Percentiles rank a stretch among this genome's conserved stretches.
phyloP scores from a whole-genome alignment of 1,140 invertebrate genomes.

The Drosophila seguyi region DNA sequence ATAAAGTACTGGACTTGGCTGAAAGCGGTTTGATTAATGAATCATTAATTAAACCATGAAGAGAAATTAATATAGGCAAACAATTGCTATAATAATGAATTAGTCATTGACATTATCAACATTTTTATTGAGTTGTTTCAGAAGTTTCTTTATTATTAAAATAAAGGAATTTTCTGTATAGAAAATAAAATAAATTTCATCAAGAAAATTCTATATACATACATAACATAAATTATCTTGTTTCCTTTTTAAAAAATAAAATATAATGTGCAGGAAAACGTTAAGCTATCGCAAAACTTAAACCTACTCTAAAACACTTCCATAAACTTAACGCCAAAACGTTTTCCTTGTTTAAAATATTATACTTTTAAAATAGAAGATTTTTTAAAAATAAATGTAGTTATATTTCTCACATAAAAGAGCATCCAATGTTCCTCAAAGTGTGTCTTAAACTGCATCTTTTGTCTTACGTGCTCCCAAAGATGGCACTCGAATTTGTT shows the following conservation, averaged over 20 bases:
- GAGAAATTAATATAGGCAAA: neutral
- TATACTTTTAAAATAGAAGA: too few relatives aligned
- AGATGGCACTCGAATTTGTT: conserved; percentile 39
- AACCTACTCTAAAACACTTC: neutral
- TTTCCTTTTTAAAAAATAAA: too few relatives aligned
- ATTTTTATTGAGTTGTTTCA: neutral
- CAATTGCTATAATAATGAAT: neutral
- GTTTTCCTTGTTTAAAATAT: too few relatives aligned
- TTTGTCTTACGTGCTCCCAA: conserved; percentile 33
- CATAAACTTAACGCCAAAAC: too few relatives aligned
- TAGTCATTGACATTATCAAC: neutral
- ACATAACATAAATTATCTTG: too few relatives aligned
- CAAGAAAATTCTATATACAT: too few relatives aligned
- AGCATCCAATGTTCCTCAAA: conserved; percentile 12
- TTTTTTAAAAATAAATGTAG: neutral
- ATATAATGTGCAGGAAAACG: neutral
- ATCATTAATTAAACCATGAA: conserved; percentile 9
- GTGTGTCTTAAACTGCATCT: conserved; percentile 8
- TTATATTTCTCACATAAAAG: neutral
- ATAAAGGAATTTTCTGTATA: neutral
- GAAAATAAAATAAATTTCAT: neutral
- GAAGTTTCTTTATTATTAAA: neutral
- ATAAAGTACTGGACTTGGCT: neutral
- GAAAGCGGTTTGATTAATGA: neutral
- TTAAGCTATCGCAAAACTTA: neutral